Percentiles rank a stretch among this genome's conserved stretches.
phyloP scores from a whole-genome alignment of 1,140 invertebrate genomes.

The Heliconius eleuchia region DNA sequence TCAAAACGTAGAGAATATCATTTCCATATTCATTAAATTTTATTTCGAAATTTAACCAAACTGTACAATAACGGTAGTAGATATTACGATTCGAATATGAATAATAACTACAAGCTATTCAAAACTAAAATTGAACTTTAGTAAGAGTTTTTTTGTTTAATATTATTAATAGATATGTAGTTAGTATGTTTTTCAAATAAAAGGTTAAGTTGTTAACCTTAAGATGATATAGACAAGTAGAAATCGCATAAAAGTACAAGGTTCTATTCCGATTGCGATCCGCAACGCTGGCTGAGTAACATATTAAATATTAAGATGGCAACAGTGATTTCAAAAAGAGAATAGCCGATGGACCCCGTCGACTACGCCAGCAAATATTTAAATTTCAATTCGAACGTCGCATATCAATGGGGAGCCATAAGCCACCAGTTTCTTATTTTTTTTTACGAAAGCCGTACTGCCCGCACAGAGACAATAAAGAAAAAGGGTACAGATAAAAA shows the following conservation, averaged over 20 bases:
- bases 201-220: neutral
- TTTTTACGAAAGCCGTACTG: conserved; percentile 54
- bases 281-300: conserved; percentile 48
- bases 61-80: too few relatives aligned
- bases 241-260: conserved; percentile 1
- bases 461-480: conserved; percentile 78
- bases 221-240: neutral
- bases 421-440: conserved; percentile 75
- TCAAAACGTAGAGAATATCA: too few relatives aligned
- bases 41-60: too few relatives aligned
- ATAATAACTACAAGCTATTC: too few relatives aligned
- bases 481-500: conserved; percentile 69
- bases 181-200: neutral
- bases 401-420: conserved; percentile 81
- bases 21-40: too few relatives aligned
- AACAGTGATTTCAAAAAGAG: conserved; percentile 71
- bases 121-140: too few relatives aligned
- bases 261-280: conserved; percentile 31
- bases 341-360: conserved; percentile 70
- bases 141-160: too few relatives aligned
- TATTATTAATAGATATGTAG: too few relatives aligned
- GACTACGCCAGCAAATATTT: conserved; percentile 77
- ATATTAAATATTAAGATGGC: conserved; percentile 75
- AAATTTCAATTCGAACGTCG: conserved; percentile 80
- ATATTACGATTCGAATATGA: too few relatives aligned